phyloP scores from a whole-genome alignment of 1,140 invertebrate genomes.

The Leptopilina clavipes region DNA sequence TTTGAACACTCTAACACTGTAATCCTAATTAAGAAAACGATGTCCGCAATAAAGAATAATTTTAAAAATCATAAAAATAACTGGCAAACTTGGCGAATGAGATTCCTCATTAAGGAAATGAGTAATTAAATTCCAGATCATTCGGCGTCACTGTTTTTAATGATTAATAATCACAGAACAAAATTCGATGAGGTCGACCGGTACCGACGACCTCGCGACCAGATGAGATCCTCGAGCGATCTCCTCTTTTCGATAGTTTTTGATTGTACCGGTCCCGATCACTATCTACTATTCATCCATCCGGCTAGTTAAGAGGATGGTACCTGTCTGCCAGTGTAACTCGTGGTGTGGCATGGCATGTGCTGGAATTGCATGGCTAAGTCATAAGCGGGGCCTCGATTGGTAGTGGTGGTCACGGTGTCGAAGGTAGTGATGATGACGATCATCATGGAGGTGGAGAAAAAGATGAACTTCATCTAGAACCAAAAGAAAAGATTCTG shows the following conservation, averaged over 20 bases:
- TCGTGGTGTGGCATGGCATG: conserved; percentile 63
- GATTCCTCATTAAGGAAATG: neutral
- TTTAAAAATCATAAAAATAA: neutral
- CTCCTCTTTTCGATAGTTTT: conserved; percentile 41
- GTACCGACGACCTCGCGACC: conserved; percentile 31
- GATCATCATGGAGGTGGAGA: conserved; percentile 46
- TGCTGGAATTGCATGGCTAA: conserved; percentile 68
- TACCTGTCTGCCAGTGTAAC: conserved; percentile 69
- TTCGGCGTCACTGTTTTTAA: too few species aligned
- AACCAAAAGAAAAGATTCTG: conserved; percentile 41
- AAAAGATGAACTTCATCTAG: conserved; percentile 36
- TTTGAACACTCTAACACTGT: neutral
- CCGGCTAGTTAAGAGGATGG: conserved; percentile 72
- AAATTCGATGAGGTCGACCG: conserved; percentile 35
- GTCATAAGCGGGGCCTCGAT: conserved; percentile 64
- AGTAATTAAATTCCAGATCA: neutral
- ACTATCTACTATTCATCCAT: conserved; percentile 69
- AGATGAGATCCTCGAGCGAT: conserved; percentile 33
- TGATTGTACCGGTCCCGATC: conserved; percentile 53
- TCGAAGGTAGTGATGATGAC: conserved; percentile 57
- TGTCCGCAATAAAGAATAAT: neutral
- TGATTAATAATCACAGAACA: neutral
- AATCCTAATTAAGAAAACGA: conserved; percentile 4
- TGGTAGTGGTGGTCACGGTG: conserved; percentile 55
- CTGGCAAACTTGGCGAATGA: neutral